These are phyloP conservation scores for Drosophila varians DNA, from an alignment of 1,140 invertebrate genomes.

Conservation along the genomic window DNA sequence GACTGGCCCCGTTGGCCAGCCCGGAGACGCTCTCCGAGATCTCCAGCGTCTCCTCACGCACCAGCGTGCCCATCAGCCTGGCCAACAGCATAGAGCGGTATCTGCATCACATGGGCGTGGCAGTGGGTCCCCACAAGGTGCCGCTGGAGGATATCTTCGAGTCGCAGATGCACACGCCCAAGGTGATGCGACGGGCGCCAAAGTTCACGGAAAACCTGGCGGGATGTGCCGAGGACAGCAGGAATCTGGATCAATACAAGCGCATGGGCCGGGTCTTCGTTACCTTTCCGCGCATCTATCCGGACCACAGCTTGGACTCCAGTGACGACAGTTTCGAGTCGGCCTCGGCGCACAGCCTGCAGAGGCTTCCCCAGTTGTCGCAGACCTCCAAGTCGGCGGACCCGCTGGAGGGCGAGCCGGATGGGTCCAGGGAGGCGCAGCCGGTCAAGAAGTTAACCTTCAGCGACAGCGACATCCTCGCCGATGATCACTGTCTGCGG, in stretches of 20 bases:
- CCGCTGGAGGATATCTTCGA: slow-evolving; percentile 72
- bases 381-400: slow-evolving; percentile 80
- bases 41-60: slow-evolving; percentile 87
- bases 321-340: slow-evolving; percentile 82
- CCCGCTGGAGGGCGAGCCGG: slow-evolving; percentile 57
- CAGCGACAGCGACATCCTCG: slow-evolving; percentile 78
- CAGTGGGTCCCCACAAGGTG: slow-evolving; percentile 29
- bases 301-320: slow-evolving; percentile 49
- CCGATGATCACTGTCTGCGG: slow-evolving; percentile 62
- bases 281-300: slow-evolving; percentile 73
- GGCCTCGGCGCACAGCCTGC: slow-evolving; percentile 75
- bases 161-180: slow-evolving; percentile 84
- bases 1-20: slow-evolving; percentile 91
- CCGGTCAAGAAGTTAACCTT: slow-evolving; percentile 71
- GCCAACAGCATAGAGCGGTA: slow-evolving; percentile 82
- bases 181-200: slow-evolving; percentile 86
- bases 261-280: slow-evolving; percentile 80
- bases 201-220: slow-evolving; percentile 88
- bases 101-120: slow-evolving; percentile 69
- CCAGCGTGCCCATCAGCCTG: slow-evolving; percentile 83
- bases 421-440: slow-evolving; percentile 10
- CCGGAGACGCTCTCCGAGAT: slow-evolving; percentile 93
- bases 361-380: slow-evolving; percentile 32
- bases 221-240: slow-evolving; percentile 87
- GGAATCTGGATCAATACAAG: slow-evolving; percentile 79